These are phyloP conservation scores for Bergia puertoricense DNA, from an alignment of 92 coral and sea anemone genomes.

Conservation along the genomic window DNA sequence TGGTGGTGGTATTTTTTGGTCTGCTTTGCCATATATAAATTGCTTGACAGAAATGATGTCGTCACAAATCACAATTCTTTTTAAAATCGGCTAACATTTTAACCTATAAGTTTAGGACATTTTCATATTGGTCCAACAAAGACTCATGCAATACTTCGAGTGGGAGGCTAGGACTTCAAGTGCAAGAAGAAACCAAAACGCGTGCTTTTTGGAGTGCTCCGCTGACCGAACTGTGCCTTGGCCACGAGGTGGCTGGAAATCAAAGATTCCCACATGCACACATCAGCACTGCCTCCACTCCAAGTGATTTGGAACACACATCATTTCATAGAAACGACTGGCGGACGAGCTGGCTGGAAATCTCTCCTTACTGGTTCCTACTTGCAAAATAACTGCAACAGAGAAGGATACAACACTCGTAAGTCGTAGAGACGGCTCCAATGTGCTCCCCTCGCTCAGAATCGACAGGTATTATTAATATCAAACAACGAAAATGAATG, in stretches of 20 bases:
- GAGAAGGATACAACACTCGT: neutral
- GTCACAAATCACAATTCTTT: too few species aligned
- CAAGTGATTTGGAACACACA: neutral
- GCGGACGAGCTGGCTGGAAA: neutral
- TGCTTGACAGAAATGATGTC: too few species aligned
- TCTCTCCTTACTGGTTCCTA: slow-evolving; percentile 17
- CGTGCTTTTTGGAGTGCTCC: slow-evolving; percentile 24
- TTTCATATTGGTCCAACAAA: slow-evolving; percentile 3
- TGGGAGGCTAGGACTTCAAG: neutral
- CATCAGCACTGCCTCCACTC: neutral
- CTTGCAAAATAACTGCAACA: slow-evolving; percentile 7
- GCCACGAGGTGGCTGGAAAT: slow-evolving; percentile 18
- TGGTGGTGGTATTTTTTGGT: too few species aligned
- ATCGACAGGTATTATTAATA: neutral
- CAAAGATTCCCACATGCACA: neutral
- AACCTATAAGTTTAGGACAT: neutral
- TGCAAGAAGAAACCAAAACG: neutral
- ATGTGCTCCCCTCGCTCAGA: neutral
- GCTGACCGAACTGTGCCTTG: slow-evolving; percentile 6
- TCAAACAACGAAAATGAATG: neutral
- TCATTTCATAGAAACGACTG: neutral
- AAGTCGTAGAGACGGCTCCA: accelerated
- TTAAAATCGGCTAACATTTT: neutral
- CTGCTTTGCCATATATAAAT: too few species aligned
- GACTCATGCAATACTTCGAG: neutral